Evolutionary conservation across 1,140 invertebrate species (phyloP).

Genomic region (Drosophila neocordata): DNA sequence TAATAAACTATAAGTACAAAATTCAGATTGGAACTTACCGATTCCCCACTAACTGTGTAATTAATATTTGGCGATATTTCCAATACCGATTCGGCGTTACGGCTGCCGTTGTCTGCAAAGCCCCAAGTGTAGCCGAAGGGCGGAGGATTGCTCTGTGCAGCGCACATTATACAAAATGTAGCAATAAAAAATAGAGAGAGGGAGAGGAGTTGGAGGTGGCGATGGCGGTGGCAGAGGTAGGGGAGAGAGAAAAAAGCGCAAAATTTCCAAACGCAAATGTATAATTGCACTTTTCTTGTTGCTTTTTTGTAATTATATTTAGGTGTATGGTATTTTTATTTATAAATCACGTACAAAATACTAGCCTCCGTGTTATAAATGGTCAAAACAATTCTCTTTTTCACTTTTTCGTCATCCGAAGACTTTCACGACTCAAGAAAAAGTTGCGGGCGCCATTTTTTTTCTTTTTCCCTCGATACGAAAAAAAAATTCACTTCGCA

Average conservation of each 20-base stretch:
- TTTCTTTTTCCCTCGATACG: slow-evolving; percentile 65
- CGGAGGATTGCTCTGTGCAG: slow-evolving; percentile 82
- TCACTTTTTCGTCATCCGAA: slow-evolving; percentile 49
- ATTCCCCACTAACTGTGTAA: slow-evolving; percentile 82
- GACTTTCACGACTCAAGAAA: slow-evolving; percentile 74
- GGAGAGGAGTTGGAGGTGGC: slow-evolving; percentile 24
- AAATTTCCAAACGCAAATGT: slow-evolving; percentile 81
- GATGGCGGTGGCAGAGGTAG: slow-evolving; percentile 27
- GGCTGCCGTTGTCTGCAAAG: slow-evolving; percentile 80
- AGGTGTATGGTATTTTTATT: slow-evolving; percentile 68
- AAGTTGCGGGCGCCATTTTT: slow-evolving; percentile 79
- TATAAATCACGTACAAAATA: slow-evolving; percentile 79
- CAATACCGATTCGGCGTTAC: slow-evolving; percentile 77
- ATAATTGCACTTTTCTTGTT: slow-evolving; percentile 77
- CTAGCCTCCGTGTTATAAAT: slow-evolving; percentile 66
- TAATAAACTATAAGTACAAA: slow-evolving; percentile 32
- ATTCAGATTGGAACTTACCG: slow-evolving; percentile 71
- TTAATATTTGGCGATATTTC: slow-evolving; percentile 83
- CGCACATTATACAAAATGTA: slow-evolving; percentile 75
- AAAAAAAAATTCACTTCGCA: slow-evolving; percentile 71
- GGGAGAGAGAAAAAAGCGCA: slow-evolving; percentile 79
- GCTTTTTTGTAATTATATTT: slow-evolving; percentile 66
- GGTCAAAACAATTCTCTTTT: slow-evolving; percentile 43
- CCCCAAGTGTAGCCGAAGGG: slow-evolving; percentile 82
- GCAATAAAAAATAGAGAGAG: slow-evolving; percentile 50